phyloP scores from a whole-genome alignment of 2,797 vertebrate genomes.

The Sebastes kiyomatsui region DNA sequence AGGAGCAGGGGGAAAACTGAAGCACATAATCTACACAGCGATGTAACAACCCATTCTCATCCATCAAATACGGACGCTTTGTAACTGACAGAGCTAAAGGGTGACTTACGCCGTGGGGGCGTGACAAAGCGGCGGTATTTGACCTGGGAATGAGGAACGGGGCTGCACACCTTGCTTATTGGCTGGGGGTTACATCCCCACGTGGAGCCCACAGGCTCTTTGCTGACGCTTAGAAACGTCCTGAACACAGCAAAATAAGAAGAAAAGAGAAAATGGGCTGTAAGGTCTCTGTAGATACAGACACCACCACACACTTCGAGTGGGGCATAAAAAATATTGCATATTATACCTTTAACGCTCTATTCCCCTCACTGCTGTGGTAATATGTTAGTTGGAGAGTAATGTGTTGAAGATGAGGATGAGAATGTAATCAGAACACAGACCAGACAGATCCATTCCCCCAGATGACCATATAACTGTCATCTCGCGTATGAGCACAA shows the following conservation, averaged over 20 bases:
- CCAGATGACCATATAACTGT: background rate
- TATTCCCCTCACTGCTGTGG: background rate
- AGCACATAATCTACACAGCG: too few species aligned
- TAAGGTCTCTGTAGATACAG: rapidly evolving
- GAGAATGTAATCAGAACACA: background rate
- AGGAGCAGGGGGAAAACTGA: too few species aligned
- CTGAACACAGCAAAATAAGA: background rate
- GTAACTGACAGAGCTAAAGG: too few species aligned
- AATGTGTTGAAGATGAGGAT: background rate
- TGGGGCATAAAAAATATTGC: background rate
- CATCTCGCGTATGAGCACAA: background rate
- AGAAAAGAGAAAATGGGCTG: background rate
- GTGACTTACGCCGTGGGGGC: too few species aligned
- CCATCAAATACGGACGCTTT: too few species aligned
- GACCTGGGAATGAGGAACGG: too few species aligned
- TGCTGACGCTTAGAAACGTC: background rate
- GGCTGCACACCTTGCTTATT: too few species aligned
- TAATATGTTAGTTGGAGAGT: background rate
- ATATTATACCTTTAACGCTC: background rate
- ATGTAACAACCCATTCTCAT: too few species aligned
- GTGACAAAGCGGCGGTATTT: too few species aligned
- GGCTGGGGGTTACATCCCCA: too few species aligned
- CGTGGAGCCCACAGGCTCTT: background rate
- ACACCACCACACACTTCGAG: background rate
- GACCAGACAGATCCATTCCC: background rate